A percentile compares a stretch with the other conserved stretches of the same genome.
Conservation (phyloP, 2,888 invertebrate genomes). For the Orthosia gothica region DNA sequence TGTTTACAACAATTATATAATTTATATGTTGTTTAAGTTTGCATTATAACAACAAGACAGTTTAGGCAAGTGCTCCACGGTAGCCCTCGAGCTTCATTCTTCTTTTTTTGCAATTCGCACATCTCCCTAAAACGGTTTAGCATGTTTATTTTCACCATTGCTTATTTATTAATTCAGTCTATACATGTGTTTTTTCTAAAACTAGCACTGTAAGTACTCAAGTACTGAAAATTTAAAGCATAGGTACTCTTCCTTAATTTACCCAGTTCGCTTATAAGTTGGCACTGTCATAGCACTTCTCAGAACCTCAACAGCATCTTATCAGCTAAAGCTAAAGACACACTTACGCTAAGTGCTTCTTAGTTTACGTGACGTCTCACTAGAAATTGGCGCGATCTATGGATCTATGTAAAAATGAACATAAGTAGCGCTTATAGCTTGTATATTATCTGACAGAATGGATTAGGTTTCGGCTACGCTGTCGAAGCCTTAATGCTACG, state of each 20-base stretch:
- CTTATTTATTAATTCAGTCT: too few species aligned
- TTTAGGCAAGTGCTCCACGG: too few species aligned
- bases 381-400: not conserved
- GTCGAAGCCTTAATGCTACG: conserved; percentile 12
- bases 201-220: too few species aligned
- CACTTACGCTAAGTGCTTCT: conserved; percentile 45
- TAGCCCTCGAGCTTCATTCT: too few species aligned
- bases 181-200: not conserved
- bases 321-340: conserved; percentile 17
- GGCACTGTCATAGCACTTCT: not conserved
- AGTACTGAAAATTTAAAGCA: not conserved
- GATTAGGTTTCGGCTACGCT: not conserved
- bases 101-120: too few species aligned
- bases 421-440: not conserved
- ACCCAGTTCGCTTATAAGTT: not conserved
- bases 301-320: conserved; percentile 8
- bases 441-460: not conserved
- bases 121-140: too few species aligned
- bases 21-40: too few species aligned
- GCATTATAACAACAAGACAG: too few species aligned
- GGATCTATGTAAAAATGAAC: conserved; percentile 14
- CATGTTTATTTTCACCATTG: too few species aligned
- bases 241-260: not conserved
- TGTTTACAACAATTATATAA: too few species aligned
- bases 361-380: conserved; percentile 23